Conservation (phyloP, 2,888 invertebrate genomes). For the Buathra laborator region DNA sequence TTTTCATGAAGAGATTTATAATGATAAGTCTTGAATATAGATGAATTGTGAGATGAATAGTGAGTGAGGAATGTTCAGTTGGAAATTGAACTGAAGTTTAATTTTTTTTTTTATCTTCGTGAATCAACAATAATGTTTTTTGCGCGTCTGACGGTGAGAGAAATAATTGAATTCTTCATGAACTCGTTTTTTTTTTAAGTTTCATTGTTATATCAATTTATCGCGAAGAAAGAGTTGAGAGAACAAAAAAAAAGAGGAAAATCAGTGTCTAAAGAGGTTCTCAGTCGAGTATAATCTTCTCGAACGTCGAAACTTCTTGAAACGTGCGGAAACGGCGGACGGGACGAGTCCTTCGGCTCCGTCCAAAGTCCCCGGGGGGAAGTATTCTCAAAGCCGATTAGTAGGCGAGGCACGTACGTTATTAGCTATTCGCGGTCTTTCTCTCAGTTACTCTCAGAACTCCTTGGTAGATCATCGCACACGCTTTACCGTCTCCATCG, state of each 20-base stretch:
- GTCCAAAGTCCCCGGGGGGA: slow-evolving; percentile 63
- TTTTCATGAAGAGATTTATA: neutral
- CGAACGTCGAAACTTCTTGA: slow-evolving; percentile 50
- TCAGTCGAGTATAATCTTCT: slow-evolving; percentile 36
- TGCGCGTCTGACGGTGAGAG: too few species aligned
- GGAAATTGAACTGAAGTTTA: too few species aligned
- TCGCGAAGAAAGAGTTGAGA: slow-evolving; percentile 13
- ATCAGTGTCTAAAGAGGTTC: slow-evolving; percentile 32
- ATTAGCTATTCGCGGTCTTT: slow-evolving; percentile 79
- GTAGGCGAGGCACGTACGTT: slow-evolving; percentile 82
- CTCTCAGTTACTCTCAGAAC: slow-evolving; percentile 37
- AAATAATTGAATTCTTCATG: neutral
- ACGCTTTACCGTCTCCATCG: neutral
- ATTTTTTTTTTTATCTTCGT: neutral
- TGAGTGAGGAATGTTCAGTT: neutral
- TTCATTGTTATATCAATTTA: slow-evolving; percentile 30
- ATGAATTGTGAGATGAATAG: too few species aligned
- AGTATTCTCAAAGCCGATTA: slow-evolving; percentile 78
- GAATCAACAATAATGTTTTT: too few species aligned
- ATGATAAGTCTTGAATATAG: neutral
- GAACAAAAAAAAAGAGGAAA: slow-evolving; percentile 7
- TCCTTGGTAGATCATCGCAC: neutral
- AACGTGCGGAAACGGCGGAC: neutral
- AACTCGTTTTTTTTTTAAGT: neutral
- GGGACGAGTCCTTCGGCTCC: slow-evolving; percentile 30